Evolutionary conservation across 2,113 vertebrate species (phyloP).

Genomic region (Rhipidura dahli): DNA sequence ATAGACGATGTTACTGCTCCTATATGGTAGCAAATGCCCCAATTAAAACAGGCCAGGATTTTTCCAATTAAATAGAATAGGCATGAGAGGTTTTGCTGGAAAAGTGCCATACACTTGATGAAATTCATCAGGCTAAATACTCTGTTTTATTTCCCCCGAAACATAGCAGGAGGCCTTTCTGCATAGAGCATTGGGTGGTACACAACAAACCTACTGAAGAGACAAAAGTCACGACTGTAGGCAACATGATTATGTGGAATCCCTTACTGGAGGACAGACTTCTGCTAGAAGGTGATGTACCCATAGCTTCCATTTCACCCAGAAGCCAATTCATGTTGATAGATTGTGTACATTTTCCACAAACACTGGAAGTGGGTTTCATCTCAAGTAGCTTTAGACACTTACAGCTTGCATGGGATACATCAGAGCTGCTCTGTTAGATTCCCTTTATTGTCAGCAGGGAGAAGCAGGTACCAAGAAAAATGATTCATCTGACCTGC

Average conservation of each 20-base stretch:
- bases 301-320: not conserved
- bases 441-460: not conserved
- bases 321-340: not conserved
- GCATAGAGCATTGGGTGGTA: not conserved
- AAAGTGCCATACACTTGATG: not conserved
- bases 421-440: not conserved
- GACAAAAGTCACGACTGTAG: not conserved
- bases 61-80: not conserved
- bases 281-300: not conserved
- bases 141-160: not conserved
- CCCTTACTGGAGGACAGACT: not conserved
- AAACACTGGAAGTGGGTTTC: not conserved
- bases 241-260: rapidly evolving
- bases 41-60: not conserved
- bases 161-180: not conserved
- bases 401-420: not conserved
- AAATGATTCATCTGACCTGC: slow-evolving; percentile 5
- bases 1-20: slow-evolving; percentile 4
- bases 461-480: slow-evolving; percentile 8
- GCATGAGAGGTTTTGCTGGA: not conserved
- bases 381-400: not conserved
- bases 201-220: not conserved
- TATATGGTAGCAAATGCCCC: not conserved
- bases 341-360: not conserved
- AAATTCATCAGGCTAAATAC: not conserved